These are phyloP conservation scores for Manacus vitellinus DNA, from an alignment of 2,113 vertebrate species.

Conservation along the genomic window DNA sequence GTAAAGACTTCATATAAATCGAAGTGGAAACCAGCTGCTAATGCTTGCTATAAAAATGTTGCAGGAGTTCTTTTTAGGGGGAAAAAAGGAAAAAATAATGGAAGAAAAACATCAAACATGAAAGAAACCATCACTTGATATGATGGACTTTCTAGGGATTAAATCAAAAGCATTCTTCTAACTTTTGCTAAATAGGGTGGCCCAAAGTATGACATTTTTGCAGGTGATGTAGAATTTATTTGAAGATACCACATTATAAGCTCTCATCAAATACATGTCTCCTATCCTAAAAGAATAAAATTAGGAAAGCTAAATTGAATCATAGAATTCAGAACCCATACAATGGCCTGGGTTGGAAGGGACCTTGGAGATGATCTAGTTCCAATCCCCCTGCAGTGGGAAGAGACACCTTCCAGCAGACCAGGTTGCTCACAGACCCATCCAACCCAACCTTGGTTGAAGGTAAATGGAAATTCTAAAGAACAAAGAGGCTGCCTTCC, in stretches of 20 bases:
- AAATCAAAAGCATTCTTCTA: not conserved
- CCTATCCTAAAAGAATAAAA: not conserved
- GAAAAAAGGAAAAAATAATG: not conserved
- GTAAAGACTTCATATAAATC: not conserved
- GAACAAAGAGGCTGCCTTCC: not conserved
- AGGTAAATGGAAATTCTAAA: not conserved
- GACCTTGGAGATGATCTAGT: not conserved
- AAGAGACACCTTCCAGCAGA: not conserved
- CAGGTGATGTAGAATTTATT: not conserved
- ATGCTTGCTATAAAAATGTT: not conserved
- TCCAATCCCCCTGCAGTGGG: not conserved
- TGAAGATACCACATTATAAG: not conserved
- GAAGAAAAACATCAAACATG: not conserved
- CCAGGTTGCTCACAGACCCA: not conserved
- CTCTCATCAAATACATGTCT: not conserved
- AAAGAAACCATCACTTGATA: not conserved
- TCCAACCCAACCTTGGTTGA: not conserved
- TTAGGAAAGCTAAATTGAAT: not conserved
- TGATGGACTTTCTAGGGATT: not conserved
- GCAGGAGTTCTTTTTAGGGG: not conserved
- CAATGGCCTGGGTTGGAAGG: not conserved
- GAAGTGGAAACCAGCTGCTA: not conserved
- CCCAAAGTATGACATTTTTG: not conserved
- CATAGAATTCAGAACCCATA: not conserved
- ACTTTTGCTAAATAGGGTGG: not conserved